These are phyloP conservation scores for Agrotis clavis DNA, from an alignment of 2,888 invertebrate species.

Conservation along the genomic window DNA sequence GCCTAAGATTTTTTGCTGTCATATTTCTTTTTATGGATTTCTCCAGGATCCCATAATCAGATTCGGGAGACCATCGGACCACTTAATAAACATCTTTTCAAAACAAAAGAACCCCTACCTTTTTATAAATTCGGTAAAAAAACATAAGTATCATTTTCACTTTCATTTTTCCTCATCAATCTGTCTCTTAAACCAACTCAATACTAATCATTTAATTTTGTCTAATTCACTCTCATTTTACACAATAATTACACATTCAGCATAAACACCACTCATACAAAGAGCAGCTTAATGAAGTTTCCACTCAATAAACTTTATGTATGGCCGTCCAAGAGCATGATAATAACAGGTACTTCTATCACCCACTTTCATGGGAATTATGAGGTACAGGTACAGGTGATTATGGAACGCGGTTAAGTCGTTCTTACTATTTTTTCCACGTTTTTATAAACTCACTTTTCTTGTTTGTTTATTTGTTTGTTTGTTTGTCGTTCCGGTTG, in stretches of 20 bases:
- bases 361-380: conserved; percentile 60
- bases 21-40: too few species aligned
- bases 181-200: not conserved
- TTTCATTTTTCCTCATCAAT: not conserved
- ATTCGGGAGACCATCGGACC: too few species aligned
- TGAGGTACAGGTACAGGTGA: conserved; percentile 47
- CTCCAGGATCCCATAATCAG: too few species aligned
- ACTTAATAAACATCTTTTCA: too few species aligned
- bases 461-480: too few species aligned
- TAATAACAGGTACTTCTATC: conserved; percentile 35
- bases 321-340: conserved; percentile 29
- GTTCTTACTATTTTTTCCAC: too few species aligned
- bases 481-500: too few species aligned
- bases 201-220: not conserved
- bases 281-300: conserved; percentile 49
- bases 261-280: conserved; percentile 34
- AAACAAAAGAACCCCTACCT: too few species aligned
- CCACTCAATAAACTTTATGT: conserved; percentile 50
- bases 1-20: too few species aligned
- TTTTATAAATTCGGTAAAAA: too few species aligned
- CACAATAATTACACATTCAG: conserved; percentile 31
- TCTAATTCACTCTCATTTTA: conserved; percentile 33
- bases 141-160: too few species aligned
- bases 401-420: conserved; percentile 2
- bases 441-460: too few species aligned